phyloP scores from a whole-genome alignment of 2,888 invertebrate genomes.

The Scaptomyza cyrtandrae region DNA sequence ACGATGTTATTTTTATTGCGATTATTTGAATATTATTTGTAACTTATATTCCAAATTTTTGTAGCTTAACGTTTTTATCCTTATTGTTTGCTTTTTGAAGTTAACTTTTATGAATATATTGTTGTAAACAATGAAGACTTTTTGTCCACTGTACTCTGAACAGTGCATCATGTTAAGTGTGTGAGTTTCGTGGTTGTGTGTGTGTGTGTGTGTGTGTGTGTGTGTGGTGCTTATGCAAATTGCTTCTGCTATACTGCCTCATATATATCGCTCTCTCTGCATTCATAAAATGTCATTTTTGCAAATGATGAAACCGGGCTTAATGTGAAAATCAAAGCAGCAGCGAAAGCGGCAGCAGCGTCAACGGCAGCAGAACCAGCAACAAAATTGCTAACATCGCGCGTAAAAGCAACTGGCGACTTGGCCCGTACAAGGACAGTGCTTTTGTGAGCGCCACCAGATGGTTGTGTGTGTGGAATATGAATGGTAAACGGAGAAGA shows the following conservation, averaged over 20 bases:
- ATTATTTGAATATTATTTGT: too few species aligned
- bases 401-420: slow-evolving; percentile 19
- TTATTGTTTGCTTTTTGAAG: neutral
- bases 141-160: slow-evolving; percentile 3
- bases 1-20: neutral
- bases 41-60: too few species aligned
- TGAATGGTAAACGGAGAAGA: slow-evolving; percentile 5
- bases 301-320: slow-evolving; percentile 56
- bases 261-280: slow-evolving; percentile 6
- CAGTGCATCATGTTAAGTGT: neutral
- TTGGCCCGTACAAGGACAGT: slow-evolving; percentile 23
- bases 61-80: too few species aligned
- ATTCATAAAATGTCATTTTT: slow-evolving; percentile 41
- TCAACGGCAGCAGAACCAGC: neutral
- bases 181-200: neutral
- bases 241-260: slow-evolving; percentile 22
- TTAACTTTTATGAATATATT: neutral
- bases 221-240: slow-evolving; percentile 41
- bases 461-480: slow-evolving; percentile 9
- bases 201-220: slow-evolving; percentile 8
- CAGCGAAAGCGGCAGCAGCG: neutral
- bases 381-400: slow-evolving; percentile 29
- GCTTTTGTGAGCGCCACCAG: slow-evolving; percentile 49
- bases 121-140: slow-evolving; percentile 4
- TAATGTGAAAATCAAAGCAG: slow-evolving; percentile 53